A percentile compares a stretch with the other conserved stretches of the same genome.
Evolutionary conservation across 2,888 invertebrate genomes (phyloP).

Genomic region (Limnephilus auricula): DNA sequence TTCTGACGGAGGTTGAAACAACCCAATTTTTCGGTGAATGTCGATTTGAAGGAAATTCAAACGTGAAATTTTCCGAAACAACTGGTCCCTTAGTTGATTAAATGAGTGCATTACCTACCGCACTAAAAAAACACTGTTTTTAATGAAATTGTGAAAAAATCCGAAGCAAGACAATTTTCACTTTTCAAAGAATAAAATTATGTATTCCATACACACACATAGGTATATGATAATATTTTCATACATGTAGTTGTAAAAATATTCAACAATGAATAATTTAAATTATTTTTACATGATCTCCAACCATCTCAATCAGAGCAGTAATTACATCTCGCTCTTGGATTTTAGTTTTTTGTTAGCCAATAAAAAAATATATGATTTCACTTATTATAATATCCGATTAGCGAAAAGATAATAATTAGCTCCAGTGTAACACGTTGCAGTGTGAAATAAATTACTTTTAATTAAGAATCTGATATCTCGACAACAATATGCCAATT

Average conservation of each 20-base stretch:
- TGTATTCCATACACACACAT: background rate
- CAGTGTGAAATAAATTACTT: background rate
- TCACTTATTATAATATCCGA: slow-evolving; percentile 15
- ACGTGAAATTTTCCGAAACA: too few species aligned
- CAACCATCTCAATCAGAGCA: background rate
- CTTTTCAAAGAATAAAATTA: background rate
- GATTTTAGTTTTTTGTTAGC: background rate
- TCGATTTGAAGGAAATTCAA: too few species aligned
- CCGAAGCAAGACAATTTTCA: background rate
- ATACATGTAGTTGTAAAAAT: background rate
- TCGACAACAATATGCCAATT: slow-evolving; percentile 5
- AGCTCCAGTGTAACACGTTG: background rate
- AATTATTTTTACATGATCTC: background rate
- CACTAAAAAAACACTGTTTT: background rate
- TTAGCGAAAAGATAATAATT: background rate
- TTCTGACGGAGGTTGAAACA: too few species aligned
- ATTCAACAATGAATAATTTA: background rate
- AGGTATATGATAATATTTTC: too few species aligned
- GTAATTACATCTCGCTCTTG: background rate
- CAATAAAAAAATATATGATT: background rate
- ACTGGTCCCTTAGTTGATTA: too few species aligned
- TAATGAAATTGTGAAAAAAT: background rate
- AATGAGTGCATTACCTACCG: too few species aligned
- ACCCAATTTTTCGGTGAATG: too few species aligned
- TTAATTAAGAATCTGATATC: slow-evolving; percentile 18